Base-by-base conservation (phyloP, 2,888 invertebrate species). In the Heliconius aoede region DNA sequence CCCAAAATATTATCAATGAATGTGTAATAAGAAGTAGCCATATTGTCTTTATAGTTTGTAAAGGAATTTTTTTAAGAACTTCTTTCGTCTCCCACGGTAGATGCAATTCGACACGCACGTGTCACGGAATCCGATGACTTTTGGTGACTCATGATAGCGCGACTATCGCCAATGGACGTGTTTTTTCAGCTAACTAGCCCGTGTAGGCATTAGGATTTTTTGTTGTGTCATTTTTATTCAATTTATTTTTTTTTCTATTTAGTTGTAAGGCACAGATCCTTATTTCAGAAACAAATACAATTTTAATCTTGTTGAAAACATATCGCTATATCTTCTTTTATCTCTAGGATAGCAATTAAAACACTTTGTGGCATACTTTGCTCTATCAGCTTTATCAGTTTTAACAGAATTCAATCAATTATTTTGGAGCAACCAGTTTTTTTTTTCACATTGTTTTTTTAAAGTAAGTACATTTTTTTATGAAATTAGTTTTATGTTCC, bases 91-190 rank as follows among this genome's bases (percentile, higher is more conserved):
- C 93, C 93, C 94, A 94, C 94, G 93, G 92, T 92, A 89, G 91
- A 90, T 86, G 87, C 88, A 86, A 93, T 94, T 92, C 86, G 92
- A 90, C 88, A 90, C 91, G 92, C 93, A 92, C 94, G 93, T 93
- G 93, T 89, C 88, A 87, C 87, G 86, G 91, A 92, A 93, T 92
- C 89, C 89, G 93, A 94, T 93, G 91, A 88, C 87, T 89, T 82
- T 84, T 86, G 89, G 88, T 89, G 91, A 90, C 90, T 90, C 88
- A 89, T 85, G 86, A 86, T 85, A 85, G 84, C 82, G 80, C 83
- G 79, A 73, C 65, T 61, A 82, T 80, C 84, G 86, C 90, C 84
- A 91, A 90, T 91, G 91, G 82, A 91, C 93, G 92, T 93, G 94
- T 90, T 93, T 93, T 90, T 91, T 85, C 87, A 83, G 78, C 83